Base-by-base conservation (phyloP, 2,888 invertebrate species). In the Ypsolopha sequella region DNA sequence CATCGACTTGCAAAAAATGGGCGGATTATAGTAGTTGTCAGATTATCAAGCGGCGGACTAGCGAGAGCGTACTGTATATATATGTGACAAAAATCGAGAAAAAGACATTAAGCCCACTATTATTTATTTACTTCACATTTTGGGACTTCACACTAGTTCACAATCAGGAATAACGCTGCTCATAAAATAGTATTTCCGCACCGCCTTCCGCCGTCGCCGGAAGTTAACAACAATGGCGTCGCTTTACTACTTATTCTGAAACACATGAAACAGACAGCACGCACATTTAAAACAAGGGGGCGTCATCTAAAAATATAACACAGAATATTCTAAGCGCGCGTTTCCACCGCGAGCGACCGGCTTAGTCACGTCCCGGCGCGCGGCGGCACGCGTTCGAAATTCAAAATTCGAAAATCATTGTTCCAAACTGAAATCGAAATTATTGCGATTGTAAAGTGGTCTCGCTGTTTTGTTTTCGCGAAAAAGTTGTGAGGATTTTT, bases 261-360 rank as follows among this genome's bases (percentile, higher is more conserved):
- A 11, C 36, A 38, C 48, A 48, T 48, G 48, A 48, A 48, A 48
- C 59, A 58, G 55, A 58, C 58, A 54, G 51, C 49, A 65, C 65
- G 65, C 64, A 66, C 59, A 48, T 51, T 51, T 64, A 66, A 66
- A 60, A 70, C 68, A 73, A 80, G 82, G 82, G 85, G 85, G 85
- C 85, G 85, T 80, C 69, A 71, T 81, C 84, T 84, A 85, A 81
- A 84, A 80, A 84, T 85, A 85, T 55, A 61, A 63, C 63, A 62
- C 58, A 34, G 68, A 66, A 68, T 70, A 71, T 68, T 63, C 67
- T 56, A 55, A 52, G 66, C 65, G 62, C 63, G 59, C 64, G 63
- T 68, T 68, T 48, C 14, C 24, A 24, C 24, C 24, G 24, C 24
- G 24, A 24, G 36, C 14, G 50, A 44, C 44, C 33, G 36, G 41